Base-by-base conservation (phyloP, 2,888 invertebrate species). In the Gastracanthus pulcherrimus region DNA sequence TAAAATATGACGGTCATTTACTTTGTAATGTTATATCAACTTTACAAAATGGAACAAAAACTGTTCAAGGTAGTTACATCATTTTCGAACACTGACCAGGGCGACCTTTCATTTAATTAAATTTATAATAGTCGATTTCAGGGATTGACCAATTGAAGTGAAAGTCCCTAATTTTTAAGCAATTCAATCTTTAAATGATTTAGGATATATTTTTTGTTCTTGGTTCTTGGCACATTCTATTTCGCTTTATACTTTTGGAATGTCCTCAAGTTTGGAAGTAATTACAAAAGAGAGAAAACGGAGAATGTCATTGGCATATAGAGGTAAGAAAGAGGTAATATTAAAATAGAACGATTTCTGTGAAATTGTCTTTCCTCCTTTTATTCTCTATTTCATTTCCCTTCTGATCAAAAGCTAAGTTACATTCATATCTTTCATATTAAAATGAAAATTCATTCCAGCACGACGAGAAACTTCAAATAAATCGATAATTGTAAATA, bases 81-180 rank as follows among this genome's bases (percentile, higher is more conserved):
- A 48, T 71, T 71, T 34, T 55, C 31, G 23, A 41, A 16, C 71
- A 41, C 9, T 60, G 13, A 26, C n/a, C 41, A 38, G 16, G n/a
- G 7, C 13, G 34, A 36, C 34, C 74, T 36, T 19, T 62, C n/a
- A 48, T 74, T 48, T n/a, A 26, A 74, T 48, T 74, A 7, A 45
- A 74, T 74, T 74, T 74, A 45, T 34, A 41, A 51, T n/a, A 19
- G 41, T 72, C 19, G 19, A 29, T 62, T 34, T 74, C 1, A 48
- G 9, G 34, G 13, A 58, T 38, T 55, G 71, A 74, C 64, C 36
- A 74, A 74, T 64, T 29, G n/a, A 60, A 31, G 71, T 71, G 71
- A 71, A 71, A 71, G 55, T 71, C 58, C 11, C 6, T 6, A 58
- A 23, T 23, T 26, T 55, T 55, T 26, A 26, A n/a, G n/a, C 55